A percentile compares a stretch with the other conserved stretches of the same genome.
phyloP scores from a whole-genome alignment of 2,888 invertebrate genomes.

The Pyrocoelia pectoralis region DNA sequence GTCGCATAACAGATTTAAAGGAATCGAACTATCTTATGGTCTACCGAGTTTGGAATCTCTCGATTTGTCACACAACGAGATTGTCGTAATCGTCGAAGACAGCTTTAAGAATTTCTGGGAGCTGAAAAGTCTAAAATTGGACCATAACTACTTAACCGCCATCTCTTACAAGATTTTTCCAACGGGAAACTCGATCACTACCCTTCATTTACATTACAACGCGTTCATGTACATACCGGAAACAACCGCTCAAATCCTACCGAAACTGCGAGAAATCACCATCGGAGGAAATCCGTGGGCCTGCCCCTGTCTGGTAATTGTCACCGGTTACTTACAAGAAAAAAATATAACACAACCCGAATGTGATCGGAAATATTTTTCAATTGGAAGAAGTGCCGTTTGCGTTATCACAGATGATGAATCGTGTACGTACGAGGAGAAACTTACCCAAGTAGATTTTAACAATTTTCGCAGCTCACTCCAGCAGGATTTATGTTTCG shows the following conservation, averaged over 20 bases:
- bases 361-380: slow-evolving; percentile 24
- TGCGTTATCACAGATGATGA: slow-evolving; percentile 8
- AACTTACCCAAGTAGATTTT: slow-evolving; percentile 1
- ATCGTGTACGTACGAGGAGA: slow-evolving; percentile 22
- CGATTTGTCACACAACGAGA: slow-evolving; percentile 34
- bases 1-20: slow-evolving; percentile 28
- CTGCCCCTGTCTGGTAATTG: slow-evolving; percentile 30
- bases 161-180: slow-evolving; percentile 18
- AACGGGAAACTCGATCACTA: not conserved
- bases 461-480: not conserved
- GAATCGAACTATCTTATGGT: slow-evolving; percentile 13
- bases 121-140: slow-evolving; percentile 25
- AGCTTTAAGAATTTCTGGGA: slow-evolving; percentile 23
- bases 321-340: slow-evolving; percentile 7
- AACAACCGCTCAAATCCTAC: slow-evolving; percentile 2
- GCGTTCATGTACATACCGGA: slow-evolving; percentile 13
- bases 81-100: slow-evolving; percentile 18
- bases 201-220: slow-evolving; percentile 21
- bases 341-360: slow-evolving; percentile 19
- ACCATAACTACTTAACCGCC: slow-evolving; percentile 29
- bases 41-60: slow-evolving; percentile 27
- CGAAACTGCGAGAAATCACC: slow-evolving; percentile 28
- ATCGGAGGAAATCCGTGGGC: slow-evolving; percentile 37
- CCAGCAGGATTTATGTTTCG: not conserved
- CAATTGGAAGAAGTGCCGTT: slow-evolving; percentile 17